phyloP scores from a whole-genome alignment of 2,797 vertebrate genomes.

The Poliocrania exsul region DNA sequence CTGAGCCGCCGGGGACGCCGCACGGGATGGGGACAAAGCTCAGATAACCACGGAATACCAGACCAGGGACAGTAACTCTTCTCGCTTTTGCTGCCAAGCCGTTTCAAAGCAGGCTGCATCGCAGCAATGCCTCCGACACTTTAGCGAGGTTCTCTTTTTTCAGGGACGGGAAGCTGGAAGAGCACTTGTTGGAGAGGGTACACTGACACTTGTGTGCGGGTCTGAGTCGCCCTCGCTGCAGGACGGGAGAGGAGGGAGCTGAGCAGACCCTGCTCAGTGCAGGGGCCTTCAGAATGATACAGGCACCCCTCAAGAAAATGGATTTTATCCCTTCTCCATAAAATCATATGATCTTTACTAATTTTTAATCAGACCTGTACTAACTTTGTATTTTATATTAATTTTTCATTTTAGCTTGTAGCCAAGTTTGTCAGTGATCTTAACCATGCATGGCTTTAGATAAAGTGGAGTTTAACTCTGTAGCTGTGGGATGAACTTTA shows the following conservation, averaged over 20 bases:
- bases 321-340: too few relatives aligned
- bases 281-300: neutral
- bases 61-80: accelerated
- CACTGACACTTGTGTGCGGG: accelerated
- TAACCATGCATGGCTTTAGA: too few relatives aligned
- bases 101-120: neutral
- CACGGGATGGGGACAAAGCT: accelerated
- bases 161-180: neutral
- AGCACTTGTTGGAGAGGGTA: neutral
- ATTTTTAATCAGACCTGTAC: too few relatives aligned
- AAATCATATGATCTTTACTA: too few relatives aligned
- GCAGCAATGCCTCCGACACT: neutral
- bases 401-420: too few relatives aligned
- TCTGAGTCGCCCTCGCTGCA: neutral
- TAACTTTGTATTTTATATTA: too few relatives aligned
- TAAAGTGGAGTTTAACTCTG: too few relatives aligned
- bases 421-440: too few relatives aligned
- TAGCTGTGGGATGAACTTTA: too few relatives aligned
- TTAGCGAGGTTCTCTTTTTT: neutral
- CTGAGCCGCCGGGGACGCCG: accelerated
- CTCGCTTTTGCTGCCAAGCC: neutral
- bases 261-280: neutral
- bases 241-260: neutral
- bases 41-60: accelerated
- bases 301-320: too few relatives aligned